Conservation (phyloP, 2,113 vertebrate genomes). For the Leucoraja erinaceus region DNA sequence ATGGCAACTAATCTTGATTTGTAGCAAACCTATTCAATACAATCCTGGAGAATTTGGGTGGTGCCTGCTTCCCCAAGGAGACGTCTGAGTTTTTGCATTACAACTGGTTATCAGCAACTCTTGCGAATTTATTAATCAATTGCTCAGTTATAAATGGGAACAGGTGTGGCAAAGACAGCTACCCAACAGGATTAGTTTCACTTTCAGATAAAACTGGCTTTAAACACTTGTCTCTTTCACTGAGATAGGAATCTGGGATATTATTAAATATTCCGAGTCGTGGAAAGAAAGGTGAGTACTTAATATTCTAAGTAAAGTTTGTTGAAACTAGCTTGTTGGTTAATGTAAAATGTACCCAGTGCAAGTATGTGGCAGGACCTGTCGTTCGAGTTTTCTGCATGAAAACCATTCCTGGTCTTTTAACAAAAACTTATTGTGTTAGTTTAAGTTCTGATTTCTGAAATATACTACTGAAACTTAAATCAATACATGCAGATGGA, state of each 20-base stretch:
- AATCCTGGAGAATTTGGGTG: not conserved
- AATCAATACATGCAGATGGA: not conserved
- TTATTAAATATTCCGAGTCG: not conserved
- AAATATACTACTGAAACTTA: not conserved
- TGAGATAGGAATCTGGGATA: not conserved
- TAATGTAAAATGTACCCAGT: not conserved
- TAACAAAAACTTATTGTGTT: not conserved
- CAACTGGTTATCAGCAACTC: conserved; percentile 10
- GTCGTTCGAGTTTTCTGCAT: not conserved
- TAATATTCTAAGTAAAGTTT: not conserved
- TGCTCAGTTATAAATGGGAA: not conserved
- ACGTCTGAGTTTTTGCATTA: not conserved
- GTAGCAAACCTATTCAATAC: not conserved
- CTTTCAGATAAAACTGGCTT: not conserved
- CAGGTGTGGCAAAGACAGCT: not conserved
- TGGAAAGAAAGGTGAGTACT: conserved; percentile 23
- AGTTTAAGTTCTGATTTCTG: not conserved
- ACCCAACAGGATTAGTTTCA: not conserved
- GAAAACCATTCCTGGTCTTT: not conserved
- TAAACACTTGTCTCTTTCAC: not conserved
- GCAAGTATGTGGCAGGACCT: conserved; percentile 14
- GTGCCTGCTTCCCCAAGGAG: conserved; percentile 25
- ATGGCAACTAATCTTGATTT: not conserved
- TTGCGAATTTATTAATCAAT: not conserved
- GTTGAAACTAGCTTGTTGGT: not conserved